These are phyloP conservation scores for Pelmatolapia mariae DNA, from an alignment of 2,113 vertebrate genomes.

Conservation along the genomic window DNA sequence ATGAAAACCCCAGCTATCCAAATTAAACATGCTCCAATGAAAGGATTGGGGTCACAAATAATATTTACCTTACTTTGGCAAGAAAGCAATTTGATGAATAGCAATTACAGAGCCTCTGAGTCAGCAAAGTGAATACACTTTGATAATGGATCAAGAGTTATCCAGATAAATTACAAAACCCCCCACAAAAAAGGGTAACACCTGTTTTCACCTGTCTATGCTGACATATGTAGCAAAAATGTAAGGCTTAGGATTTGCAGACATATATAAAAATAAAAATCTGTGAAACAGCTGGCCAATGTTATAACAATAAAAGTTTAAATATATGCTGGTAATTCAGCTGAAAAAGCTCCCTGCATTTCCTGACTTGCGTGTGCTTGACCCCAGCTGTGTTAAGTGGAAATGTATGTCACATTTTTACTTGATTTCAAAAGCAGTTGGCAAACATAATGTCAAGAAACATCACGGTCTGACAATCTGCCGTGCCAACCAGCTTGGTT, in stretches of 20 bases:
- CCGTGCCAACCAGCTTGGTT: background rate
- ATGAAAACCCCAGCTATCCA: background rate
- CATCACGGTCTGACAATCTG: background rate
- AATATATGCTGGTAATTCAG: background rate
- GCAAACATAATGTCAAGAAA: background rate
- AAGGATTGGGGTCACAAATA: background rate
- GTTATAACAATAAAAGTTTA: background rate
- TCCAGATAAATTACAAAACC: accelerated
- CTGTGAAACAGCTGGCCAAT: background rate
- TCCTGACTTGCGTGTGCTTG: background rate
- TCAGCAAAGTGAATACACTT: background rate
- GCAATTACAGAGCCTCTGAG: background rate
- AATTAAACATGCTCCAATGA: background rate
- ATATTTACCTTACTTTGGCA: background rate
- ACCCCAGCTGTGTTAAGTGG: background rate
- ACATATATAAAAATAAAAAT: background rate
- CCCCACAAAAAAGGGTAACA: background rate
- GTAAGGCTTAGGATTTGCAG: background rate
- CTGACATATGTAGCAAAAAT: background rate
- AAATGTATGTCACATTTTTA: background rate
- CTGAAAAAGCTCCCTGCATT: background rate
- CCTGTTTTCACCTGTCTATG: background rate
- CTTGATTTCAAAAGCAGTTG: background rate
- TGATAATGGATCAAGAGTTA: background rate
- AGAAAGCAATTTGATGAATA: background rate